Evolutionary conservation across 1,140 invertebrate genomes (phyloP), one percentile per base, ranked within the genome.

Genomic region (Rhysida immarginata): DNA sequence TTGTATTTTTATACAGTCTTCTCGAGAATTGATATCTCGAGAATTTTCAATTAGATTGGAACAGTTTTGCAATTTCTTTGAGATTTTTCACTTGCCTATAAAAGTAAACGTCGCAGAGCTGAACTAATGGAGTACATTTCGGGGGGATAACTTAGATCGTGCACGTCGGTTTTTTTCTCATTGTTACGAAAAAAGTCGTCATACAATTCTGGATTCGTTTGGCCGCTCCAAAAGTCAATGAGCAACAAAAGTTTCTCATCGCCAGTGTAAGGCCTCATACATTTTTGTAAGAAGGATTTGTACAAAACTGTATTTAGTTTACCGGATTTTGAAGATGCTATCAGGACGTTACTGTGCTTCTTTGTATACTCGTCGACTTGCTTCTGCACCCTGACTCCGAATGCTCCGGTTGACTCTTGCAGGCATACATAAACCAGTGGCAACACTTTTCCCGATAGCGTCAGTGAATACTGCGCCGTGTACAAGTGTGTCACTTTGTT

Each of bases 1-100:
- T 13, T 41, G 52, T 5, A 43, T 54, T 44, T 54, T 54, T 3
- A 54, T 54, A 44, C 21, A 44, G 13, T 42, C 35, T 54, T 54
- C 42, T 23, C 53, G 5, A n/a, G 53, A 54, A 54, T 42, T 54
- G 3, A 54, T 42, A 26, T 54, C 1, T 43, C n/a, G n/a, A n/a
- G n/a, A n/a, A n/a, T n/a, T n/a, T 18, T 0, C 13, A 16, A 35
- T 35, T 5, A 35, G 5, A 16, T 35, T 8, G 5, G 16, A 5
- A 35, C 29, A 35, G 16, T 35, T 35, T 16, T 35, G 29, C 5
- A 35, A 16, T 35, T 16, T 5, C 29, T 35, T 35, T 35, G 16
- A 35, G 16, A 16, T 35, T 35, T 35, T 35, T 35, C 29, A 35
- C 29, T 16, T 35, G 29, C 29, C 29, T 5, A 35, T 35, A 35